Conservation (phyloP, 2,113 vertebrate species). For the Macrotis lagotis region DNA sequence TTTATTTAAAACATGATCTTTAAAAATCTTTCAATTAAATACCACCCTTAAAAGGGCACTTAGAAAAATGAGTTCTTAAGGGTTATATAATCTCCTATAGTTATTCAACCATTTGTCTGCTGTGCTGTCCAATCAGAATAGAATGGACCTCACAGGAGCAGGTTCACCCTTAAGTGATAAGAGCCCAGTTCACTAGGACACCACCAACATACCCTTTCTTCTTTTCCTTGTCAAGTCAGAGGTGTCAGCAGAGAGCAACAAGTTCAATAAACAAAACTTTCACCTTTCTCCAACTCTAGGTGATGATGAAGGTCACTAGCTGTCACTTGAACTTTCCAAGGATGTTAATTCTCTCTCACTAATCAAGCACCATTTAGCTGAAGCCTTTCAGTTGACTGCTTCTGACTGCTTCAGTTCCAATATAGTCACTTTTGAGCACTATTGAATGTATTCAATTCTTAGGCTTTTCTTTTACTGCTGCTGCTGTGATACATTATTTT, state of each 20-base stretch:
- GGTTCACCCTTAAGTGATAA: too few relatives aligned
- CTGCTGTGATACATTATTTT: background rate
- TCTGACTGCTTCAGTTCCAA: background rate
- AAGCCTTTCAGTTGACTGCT: background rate
- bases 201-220: background rate
- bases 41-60: background rate
- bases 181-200: background rate
- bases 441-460: too few relatives aligned
- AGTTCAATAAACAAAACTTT: background rate
- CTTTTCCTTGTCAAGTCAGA: background rate
- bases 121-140: background rate
- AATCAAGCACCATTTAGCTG: too few relatives aligned
- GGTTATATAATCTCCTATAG: background rate
- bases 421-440: too few relatives aligned
- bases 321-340: background rate
- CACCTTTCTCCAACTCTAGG: background rate
- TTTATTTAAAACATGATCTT: background rate
- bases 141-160: background rate
- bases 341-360: background rate
- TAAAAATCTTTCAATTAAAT: background rate
- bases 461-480: too few relatives aligned
- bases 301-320: background rate
- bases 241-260: background rate
- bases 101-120: background rate
- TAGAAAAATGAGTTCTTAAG: background rate